These are phyloP conservation scores for Dunckerocampus dactyliophorus DNA, from an alignment of 2,113 vertebrate genomes.

Conservation along the genomic window DNA sequence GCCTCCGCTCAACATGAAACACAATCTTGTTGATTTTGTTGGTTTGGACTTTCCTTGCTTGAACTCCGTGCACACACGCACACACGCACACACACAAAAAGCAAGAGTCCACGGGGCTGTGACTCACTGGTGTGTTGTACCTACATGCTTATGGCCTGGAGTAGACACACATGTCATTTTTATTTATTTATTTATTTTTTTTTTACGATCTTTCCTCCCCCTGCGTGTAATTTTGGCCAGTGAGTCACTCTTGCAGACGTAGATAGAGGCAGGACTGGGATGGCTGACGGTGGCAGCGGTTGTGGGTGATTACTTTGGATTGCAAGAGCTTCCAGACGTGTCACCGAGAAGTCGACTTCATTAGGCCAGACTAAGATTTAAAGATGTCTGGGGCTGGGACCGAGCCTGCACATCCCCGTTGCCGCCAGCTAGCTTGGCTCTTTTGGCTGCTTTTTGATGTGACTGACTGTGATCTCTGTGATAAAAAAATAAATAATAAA, in stretches of 20 bases:
- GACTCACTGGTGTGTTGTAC: conserved; percentile 51
- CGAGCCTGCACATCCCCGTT: not conserved
- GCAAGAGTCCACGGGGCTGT: conserved; percentile 4
- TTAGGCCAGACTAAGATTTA: conserved; percentile 19
- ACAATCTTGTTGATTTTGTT: conserved; percentile 7
- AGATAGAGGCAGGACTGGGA: conserved; percentile 30
- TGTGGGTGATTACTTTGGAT: conserved; percentile 27
- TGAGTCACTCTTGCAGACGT: conserved; percentile 52
- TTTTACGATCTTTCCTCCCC: conserved; percentile 27
- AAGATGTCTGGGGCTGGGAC: conserved; percentile 21
- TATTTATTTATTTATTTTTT: not conserved
- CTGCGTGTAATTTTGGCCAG: conserved; percentile 49
- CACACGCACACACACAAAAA: conserved; percentile 12
- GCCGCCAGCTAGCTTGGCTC: conserved; percentile 6
- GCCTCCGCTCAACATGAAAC: conserved; percentile 15
- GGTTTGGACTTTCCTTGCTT: conserved; percentile 17
- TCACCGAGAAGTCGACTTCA: conserved; percentile 34
- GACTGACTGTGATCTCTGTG: too few species aligned
- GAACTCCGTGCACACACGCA: conserved; percentile 12
- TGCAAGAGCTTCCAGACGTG: conserved; percentile 30
- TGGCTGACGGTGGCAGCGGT: too few species aligned
- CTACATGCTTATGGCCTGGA: conserved; percentile 39
- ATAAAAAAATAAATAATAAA: too few species aligned
- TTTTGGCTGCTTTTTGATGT: not conserved
- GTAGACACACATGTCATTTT: conserved; percentile 29